Conservation (phyloP, 2,888 invertebrate genomes). For the Lapara coniferarum region DNA sequence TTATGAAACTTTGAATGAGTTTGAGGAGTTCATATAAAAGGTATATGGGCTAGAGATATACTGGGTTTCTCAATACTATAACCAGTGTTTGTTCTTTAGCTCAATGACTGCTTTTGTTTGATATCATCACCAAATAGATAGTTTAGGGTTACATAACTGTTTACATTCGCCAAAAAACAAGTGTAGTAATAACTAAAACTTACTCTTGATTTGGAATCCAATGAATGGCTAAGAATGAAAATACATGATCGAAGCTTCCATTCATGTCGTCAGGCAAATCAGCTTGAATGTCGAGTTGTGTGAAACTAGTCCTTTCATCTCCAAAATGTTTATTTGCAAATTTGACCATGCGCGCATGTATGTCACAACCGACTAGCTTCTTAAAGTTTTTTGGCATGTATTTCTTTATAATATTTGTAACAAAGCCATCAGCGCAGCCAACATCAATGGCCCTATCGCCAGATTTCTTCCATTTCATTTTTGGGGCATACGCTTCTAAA, state of each 20-base stretch:
- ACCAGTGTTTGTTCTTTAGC: too few species aligned
- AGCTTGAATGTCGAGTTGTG: slow-evolving; percentile 83
- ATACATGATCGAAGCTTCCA: slow-evolving; percentile 85
- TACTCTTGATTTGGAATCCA: slow-evolving; percentile 90
- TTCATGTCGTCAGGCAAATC: slow-evolving; percentile 74
- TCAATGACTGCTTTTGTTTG: too few species aligned
- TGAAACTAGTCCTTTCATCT: slow-evolving; percentile 73
- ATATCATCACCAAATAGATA: too few species aligned
- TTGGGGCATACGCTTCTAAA: slow-evolving; percentile 84
- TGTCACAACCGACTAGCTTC: slow-evolving; percentile 86
- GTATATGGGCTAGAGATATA: too few species aligned
- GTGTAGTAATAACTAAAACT: slow-evolving; percentile 43
- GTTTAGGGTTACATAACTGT: too few species aligned
- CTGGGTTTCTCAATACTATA: too few species aligned
- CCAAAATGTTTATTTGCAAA: slow-evolving; percentile 84
- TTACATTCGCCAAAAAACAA: too few species aligned
- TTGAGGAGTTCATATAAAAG: too few species aligned
- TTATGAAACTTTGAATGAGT: too few species aligned
- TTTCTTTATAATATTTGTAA: slow-evolving; percentile 85
- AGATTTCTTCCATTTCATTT: slow-evolving; percentile 82
- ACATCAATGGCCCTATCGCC: slow-evolving; percentile 85
- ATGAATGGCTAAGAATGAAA: slow-evolving; percentile 91
- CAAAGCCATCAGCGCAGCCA: slow-evolving; percentile 90
- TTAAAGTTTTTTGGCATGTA: slow-evolving; percentile 82
- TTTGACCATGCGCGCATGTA: slow-evolving; percentile 88